phyloP scores from a whole-genome alignment of 1,140 invertebrate species.

The Ectropis grisescens region DNA sequence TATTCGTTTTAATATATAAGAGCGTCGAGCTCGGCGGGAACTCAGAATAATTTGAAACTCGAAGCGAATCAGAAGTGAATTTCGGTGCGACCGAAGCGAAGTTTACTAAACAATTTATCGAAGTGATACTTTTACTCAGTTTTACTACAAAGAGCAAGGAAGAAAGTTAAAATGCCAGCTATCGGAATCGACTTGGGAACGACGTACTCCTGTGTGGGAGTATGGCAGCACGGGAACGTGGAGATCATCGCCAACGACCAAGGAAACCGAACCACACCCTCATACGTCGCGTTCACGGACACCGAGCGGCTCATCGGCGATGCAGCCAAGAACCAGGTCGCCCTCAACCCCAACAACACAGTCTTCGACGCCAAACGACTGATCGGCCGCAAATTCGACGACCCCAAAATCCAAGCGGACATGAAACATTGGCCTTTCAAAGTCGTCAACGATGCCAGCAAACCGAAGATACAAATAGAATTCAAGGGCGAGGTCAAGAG shows the following conservation, averaged over 20 bases:
- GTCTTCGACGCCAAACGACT: constrained; percentile 71
- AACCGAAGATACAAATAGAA: constrained; percentile 79
- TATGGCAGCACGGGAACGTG: constrained; percentile 93
- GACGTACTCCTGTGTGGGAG: constrained; percentile 88
- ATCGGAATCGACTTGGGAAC: constrained; percentile 87
- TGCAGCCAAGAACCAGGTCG: constrained; percentile 80
- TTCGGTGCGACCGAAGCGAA: constrained; percentile 33
- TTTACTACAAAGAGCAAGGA: constrained; percentile 4
- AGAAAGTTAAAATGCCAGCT: constrained; percentile 68
- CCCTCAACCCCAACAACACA: constrained; percentile 65
- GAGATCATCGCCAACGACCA: constrained; percentile 97
- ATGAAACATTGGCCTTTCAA: constrained; percentile 85
- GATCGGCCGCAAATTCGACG: constrained; percentile 77
- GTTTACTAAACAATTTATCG: constrained; percentile 9
- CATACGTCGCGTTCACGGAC: constrained; percentile 91
- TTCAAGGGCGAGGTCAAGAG: constrained; percentile 81
- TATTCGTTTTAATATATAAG: constrained; percentile 41
- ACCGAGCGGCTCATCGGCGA: constrained; percentile 84
- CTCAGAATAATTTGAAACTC: constrained; percentile 45
- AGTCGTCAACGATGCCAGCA: constrained; percentile 75
- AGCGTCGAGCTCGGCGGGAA: constrained; percentile 26
- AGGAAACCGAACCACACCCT: constrained; percentile 92
- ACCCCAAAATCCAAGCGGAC: constrained; percentile 80
- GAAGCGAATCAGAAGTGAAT: constrained; percentile 25
- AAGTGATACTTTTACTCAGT: constrained; percentile 8